Conservation (phyloP, 2,888 invertebrate species). For the Helicoverpa assulta region DNA sequence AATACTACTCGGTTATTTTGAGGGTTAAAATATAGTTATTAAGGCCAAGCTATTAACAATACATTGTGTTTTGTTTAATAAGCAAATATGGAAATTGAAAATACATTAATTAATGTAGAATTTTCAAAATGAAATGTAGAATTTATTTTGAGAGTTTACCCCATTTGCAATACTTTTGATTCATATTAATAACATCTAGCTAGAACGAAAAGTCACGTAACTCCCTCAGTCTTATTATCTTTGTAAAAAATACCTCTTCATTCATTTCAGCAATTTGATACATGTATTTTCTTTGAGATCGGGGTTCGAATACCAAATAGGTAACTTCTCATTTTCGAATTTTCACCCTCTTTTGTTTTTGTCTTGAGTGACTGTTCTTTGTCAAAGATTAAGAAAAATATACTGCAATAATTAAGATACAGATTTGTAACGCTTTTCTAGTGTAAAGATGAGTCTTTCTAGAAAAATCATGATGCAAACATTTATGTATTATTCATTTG, state of each 20-base stretch:
- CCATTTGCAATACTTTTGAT: not conserved
- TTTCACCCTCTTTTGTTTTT: not conserved
- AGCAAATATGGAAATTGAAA: not conserved
- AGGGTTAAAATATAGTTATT: not conserved
- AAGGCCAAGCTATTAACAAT: not conserved
- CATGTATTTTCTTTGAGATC: slow-evolving; percentile 2
- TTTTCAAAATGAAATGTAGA: no score
- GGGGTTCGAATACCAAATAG: not conserved
- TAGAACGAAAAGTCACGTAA: not conserved
- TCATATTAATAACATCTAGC: not conserved
- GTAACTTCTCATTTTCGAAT: not conserved
- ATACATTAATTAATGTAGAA: not conserved
- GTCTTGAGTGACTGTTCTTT: no score
- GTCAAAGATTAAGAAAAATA: no score
- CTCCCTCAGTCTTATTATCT: not conserved
- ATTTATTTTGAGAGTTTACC: not conserved
- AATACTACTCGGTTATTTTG: not conserved
- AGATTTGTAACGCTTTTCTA: no score
- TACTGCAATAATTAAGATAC: no score
- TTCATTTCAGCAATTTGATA: slow-evolving; percentile 1
- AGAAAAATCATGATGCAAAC: no score
- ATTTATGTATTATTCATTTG: no score
- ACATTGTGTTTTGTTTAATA: not conserved
- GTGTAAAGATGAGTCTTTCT: no score
- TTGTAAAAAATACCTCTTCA: slow-evolving; percentile 2